A percentile compares a stretch with the other conserved stretches of the same genome.
Conservation (phyloP, 1,140 invertebrate genomes). For the Pentalonia nigronervosa region DNA sequence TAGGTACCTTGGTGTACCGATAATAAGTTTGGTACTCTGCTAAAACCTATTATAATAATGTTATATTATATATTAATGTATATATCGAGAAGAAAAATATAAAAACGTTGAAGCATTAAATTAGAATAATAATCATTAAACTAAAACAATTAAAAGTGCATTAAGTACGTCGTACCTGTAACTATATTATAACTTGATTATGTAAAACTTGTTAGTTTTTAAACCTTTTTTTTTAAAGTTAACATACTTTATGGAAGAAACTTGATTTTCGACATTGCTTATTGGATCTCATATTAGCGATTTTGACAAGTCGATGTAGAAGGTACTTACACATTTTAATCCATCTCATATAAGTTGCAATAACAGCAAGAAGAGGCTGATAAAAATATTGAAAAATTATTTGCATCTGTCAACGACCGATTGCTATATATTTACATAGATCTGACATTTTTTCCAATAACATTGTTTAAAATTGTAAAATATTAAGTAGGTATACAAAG, state of each 20-base stretch:
- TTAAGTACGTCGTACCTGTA: neutral
- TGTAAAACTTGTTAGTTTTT: neutral
- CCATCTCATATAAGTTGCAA: too few relatives aligned
- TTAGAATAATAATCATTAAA: neutral
- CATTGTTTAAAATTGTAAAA: neutral
- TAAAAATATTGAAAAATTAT: too few relatives aligned
- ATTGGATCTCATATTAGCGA: neutral
- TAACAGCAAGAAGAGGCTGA: too few relatives aligned
- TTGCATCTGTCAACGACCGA: too few relatives aligned
- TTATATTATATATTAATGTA: neutral
- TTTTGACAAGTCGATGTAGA: neutral
- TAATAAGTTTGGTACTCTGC: neutral
- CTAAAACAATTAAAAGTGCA: conserved; percentile 1
- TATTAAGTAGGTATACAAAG: neutral
- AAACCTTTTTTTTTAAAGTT: neutral
- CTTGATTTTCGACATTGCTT: neutral
- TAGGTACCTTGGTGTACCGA: neutral
- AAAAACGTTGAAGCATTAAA: neutral
- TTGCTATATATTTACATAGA: too few relatives aligned
- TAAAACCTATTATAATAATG: neutral
- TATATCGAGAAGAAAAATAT: neutral
- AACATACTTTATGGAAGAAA: neutral
- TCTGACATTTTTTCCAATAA: neutral
- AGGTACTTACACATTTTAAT: too few relatives aligned
- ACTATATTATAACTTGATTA: neutral